Evolutionary conservation across 2,797 vertebrate species (phyloP).

Genomic region (Iguana delicatissima): DNA sequence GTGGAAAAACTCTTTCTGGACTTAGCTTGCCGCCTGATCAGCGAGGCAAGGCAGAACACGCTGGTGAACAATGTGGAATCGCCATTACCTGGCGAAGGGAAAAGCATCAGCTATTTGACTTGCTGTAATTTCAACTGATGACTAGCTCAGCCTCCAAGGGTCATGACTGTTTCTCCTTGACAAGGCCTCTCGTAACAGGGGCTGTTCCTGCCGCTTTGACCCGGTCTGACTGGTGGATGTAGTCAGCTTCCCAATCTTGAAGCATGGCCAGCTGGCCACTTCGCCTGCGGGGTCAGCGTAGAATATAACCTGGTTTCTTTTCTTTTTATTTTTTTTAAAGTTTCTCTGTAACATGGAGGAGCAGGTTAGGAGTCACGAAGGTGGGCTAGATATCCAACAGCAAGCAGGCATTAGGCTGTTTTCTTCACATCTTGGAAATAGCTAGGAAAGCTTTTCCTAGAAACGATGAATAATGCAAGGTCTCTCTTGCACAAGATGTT

Average conservation of each 20-base stretch:
- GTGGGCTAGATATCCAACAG: conserved; percentile 54
- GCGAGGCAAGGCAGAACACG: conserved; percentile 96
- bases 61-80: conserved; percentile 97
- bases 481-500: conserved; percentile 29
- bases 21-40: conserved; percentile 95
- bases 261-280: conserved; percentile 73
- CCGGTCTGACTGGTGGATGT: conserved; percentile 68
- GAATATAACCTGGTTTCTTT: conserved; percentile 65
- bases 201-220: conserved; percentile 76
- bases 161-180: conserved; percentile 30
- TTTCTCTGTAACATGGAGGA: conserved; percentile 64
- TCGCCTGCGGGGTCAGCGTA: conserved; percentile 66
- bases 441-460: conserved; percentile 50
- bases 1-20: conserved; percentile 99
- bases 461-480: conserved; percentile 30
- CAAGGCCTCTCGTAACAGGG: conserved; percentile 65
- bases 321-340: conserved; percentile 22
- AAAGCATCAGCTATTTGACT: conserved; percentile 98
- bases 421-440: neutral
- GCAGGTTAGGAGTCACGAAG: conserved; percentile 59
- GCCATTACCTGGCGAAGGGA: conserved; percentile 95
- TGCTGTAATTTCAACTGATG: conserved; percentile 96
- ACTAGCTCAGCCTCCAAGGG: conserved; percentile 52
- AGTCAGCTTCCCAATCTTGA: conserved; percentile 72
- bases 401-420: conserved; percentile 59